Conservation (phyloP, 2,888 invertebrate species). For the Sisyra nigra region DNA sequence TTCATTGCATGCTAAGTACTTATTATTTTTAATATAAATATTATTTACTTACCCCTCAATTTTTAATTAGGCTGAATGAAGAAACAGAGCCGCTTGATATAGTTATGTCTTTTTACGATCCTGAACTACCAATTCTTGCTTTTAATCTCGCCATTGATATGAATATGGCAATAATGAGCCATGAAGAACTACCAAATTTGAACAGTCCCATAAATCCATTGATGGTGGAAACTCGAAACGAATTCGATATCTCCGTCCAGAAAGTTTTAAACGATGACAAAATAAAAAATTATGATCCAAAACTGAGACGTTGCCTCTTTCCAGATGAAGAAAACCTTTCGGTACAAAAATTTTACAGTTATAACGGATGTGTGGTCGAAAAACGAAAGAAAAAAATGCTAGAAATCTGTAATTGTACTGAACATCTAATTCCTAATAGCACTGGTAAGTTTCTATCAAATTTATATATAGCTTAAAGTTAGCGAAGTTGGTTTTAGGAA, state of each 20-base stretch:
- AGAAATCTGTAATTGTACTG: constrained; percentile 44
- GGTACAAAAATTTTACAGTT: constrained; percentile 50
- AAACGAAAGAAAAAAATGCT: constrained; percentile 49
- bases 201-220: constrained; percentile 46
- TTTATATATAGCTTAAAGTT: no score
- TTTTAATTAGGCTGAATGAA: no score
- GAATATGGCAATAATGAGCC: constrained; percentile 36
- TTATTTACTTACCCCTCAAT: background rate
- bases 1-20: constrained; percentile 41
- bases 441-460: no score
- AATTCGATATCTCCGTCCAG: constrained; percentile 23
- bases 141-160: background rate
- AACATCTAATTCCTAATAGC: constrained; percentile 50
- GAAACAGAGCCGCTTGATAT: no score
- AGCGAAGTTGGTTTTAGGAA: constrained; percentile 1
- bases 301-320: constrained; percentile 55
- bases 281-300: constrained; percentile 37
- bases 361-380: constrained; percentile 53
- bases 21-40: background rate
- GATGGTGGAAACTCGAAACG: constrained; percentile 36
- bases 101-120: background rate
- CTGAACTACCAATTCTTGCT: background rate
- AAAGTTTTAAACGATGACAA: constrained; percentile 54
- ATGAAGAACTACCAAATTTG: constrained; percentile 52
- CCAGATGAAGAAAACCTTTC: constrained; percentile 44